Evolutionary conservation across 2,888 invertebrate species (phyloP).

Genomic region (Andricus curvator): DNA sequence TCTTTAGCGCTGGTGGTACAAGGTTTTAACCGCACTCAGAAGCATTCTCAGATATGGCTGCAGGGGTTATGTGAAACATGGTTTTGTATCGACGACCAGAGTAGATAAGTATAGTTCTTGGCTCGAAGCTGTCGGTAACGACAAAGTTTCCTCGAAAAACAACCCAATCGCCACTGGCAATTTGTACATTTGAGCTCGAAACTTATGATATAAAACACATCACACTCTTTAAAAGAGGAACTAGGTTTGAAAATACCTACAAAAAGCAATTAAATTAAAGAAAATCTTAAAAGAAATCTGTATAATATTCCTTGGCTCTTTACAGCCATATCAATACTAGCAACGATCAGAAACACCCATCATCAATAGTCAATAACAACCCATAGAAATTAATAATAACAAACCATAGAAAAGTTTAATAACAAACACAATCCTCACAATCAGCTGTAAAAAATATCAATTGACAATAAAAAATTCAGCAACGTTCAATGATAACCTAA

Average conservation of each 20-base stretch:
- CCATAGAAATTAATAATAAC: background rate
- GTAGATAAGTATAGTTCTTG: constrained; percentile 11
- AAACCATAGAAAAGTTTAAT: background rate
- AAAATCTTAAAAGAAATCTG: no score
- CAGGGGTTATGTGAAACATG: constrained; percentile 16
- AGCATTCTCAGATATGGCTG: constrained; percentile 28
- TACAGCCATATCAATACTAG: no score
- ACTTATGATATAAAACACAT: background rate
- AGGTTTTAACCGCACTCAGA: constrained; percentile 34
- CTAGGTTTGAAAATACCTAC: no score
- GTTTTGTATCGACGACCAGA: constrained; percentile 21
- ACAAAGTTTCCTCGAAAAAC: constrained; percentile 15
- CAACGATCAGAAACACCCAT: no score
- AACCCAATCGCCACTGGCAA: background rate
- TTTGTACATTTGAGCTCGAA: background rate
- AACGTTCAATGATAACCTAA: no score
- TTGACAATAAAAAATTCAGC: no score
- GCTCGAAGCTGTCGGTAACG: background rate
- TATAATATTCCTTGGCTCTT: no score
- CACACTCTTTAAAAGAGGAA: background rate
- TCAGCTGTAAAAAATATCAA: no score
- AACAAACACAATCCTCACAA: background rate
- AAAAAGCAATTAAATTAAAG: no score
- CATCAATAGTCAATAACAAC: background rate
- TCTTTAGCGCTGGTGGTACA: constrained; percentile 7